A percentile compares a stretch with the other conserved stretches of the same genome.
These are phyloP conservation scores for Conopomorpha cramerella DNA, from an alignment of 1,140 invertebrate genomes.

Conservation along the genomic window DNA sequence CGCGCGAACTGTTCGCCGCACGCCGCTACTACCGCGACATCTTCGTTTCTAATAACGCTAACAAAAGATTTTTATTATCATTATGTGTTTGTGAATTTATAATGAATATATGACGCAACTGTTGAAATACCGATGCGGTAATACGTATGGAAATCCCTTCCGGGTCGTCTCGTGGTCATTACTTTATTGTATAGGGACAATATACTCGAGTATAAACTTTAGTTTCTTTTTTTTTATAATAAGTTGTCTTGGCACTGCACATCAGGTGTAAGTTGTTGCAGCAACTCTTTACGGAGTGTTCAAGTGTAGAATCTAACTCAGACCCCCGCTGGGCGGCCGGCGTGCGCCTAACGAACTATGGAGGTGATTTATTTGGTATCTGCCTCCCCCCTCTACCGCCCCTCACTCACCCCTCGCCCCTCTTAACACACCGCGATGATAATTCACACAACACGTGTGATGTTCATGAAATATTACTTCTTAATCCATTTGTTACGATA, in stretches of 20 bases:
- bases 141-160: too few species aligned
- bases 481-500: too few species aligned
- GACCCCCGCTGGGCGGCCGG: constrained; percentile 36
- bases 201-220: background rate
- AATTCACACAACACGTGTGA: constrained; percentile 48
- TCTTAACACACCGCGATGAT: constrained; percentile 28
- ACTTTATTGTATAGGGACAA: background rate
- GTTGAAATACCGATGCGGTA: too few species aligned
- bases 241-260: background rate
- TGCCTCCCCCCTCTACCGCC: background rate
- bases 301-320: constrained; percentile 44
- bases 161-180: too few species aligned
- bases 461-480: constrained; percentile 15
- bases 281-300: too few species aligned
- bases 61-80: constrained; percentile 11
- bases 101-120: too few species aligned
- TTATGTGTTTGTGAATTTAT: too few species aligned
- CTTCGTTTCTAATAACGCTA: constrained; percentile 11
- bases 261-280: too few species aligned
- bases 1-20: too few species aligned
- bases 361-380: constrained; percentile 50
- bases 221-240: background rate
- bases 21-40: too few species aligned
- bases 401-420: constrained; percentile 18
- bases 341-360: constrained; percentile 48